phyloP scores from a whole-genome alignment of 2,113 vertebrate genomes.

The Macaca fascicularis region DNA sequence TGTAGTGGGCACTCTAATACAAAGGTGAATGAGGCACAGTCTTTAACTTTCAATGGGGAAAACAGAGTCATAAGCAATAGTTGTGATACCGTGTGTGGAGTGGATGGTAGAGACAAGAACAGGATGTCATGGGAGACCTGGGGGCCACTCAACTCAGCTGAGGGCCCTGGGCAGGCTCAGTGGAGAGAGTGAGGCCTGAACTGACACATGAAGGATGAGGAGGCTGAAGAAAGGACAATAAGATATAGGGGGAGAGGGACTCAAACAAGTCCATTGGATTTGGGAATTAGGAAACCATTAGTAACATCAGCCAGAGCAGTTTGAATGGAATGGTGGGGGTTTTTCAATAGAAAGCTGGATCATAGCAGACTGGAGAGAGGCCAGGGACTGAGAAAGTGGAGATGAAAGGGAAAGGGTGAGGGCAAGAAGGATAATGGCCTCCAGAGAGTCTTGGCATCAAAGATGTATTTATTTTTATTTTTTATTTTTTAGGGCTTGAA shows the following conservation, averaged over 20 bases:
- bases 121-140: not conserved
- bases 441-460: not conserved
- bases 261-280: not conserved
- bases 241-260: not conserved
- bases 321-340: not conserved
- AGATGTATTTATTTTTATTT: not conserved
- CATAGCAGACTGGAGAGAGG: not conserved
- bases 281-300: not conserved
- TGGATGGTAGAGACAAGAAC: not conserved
- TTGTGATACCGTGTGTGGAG: not conserved
- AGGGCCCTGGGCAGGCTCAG: not conserved
- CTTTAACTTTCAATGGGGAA: not conserved
- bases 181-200: not conserved
- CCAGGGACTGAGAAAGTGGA: not conserved
- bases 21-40: not conserved
- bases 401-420: not conserved
- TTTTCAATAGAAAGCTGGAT: not conserved
- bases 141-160: rapidly evolving
- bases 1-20: not conserved
- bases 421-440: not conserved
- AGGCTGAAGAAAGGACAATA: not conserved
- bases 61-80: not conserved
- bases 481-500: not conserved
- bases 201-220: not conserved
- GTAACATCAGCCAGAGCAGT: not conserved